Conservation (phyloP, 2,888 invertebrate genomes). For the Idaea biselata region DNA sequence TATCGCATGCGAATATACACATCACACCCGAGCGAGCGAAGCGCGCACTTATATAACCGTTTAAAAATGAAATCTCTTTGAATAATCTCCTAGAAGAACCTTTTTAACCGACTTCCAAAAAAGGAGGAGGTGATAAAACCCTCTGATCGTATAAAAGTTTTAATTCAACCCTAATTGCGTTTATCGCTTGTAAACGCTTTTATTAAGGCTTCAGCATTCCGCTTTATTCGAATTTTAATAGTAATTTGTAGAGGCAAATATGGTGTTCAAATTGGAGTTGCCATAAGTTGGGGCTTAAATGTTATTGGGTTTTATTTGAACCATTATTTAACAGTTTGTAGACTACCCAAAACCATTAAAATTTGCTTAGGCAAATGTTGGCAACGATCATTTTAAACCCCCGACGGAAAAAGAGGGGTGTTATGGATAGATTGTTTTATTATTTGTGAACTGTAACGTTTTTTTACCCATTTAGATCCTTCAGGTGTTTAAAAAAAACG, state of each 20-base stretch:
- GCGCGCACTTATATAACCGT: too few relatives aligned
- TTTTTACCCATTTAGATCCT: too few relatives aligned
- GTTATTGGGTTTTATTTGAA: neutral
- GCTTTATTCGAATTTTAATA: neutral
- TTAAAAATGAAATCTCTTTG: too few relatives aligned
- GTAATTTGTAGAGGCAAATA: neutral
- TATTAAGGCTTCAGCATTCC: neutral
- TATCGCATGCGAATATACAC: too few relatives aligned
- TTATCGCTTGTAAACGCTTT: neutral
- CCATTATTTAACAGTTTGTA: neutral
- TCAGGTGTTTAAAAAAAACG: too few relatives aligned
- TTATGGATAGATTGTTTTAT: neutral
- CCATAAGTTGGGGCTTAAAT: neutral
- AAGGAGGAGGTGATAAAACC: neutral
- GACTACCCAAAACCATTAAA: neutral
- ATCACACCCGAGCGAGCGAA: too few relatives aligned
- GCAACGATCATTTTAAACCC: neutral
- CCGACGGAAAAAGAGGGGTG: neutral
- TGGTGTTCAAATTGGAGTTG: neutral
- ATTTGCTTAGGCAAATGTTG: neutral
- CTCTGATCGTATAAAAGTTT: slow-evolving; percentile 2
- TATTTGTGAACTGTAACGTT: too few relatives aligned
- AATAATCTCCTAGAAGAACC: too few relatives aligned
- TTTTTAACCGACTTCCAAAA: too few relatives aligned
- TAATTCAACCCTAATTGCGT: slow-evolving; percentile 36